Base-by-base conservation (phyloP, 2,888 invertebrate genomes). In the Nematopogon swammerdamellus region DNA sequence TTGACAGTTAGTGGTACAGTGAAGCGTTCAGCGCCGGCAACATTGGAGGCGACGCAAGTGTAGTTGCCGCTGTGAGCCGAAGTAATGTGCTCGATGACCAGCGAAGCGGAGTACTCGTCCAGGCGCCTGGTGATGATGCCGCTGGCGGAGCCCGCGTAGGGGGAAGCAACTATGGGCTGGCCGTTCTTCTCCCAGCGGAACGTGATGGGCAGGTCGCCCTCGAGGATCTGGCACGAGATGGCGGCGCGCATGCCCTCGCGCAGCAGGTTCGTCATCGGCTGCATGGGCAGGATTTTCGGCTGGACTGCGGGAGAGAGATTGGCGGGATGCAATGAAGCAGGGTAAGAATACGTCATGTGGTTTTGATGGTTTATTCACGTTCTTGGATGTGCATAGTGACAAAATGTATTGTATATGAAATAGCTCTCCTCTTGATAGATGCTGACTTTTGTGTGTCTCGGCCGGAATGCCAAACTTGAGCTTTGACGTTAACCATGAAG, bases 101-200 rank as follows among this genome's bases (percentile, higher is more conserved):
- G 81, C 47, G 90, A 89, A 43, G 92, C 89, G 46, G 93, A 90
- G 70, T 92, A 94, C 64, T 92, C 92, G 66, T 94, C 93, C 67
- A 89, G 81, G 50, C 89, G 80, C 48, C 76, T 60, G 3, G 75
- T 75, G 51, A 74, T 69, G 45, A 80, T 80, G 3, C 77, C 77
- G 54, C 71, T 77, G 30, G 77, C 68, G 51, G 54, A 42, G 20
- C 19, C 45, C 1, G 77, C 74, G 56, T 77, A 80, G 48, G 85
- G 85, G 5, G 85, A 82, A 59, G 84, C 83, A 56, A 85, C 82
- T 58, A 92, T 85, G 4, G 87, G 83, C 63, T 89, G 89, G 46
- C 88, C 91, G 67, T 95, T 91, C 70, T 94, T 88, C 64, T 92
- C 91, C 95, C 95, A 97, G 49, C 89, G 85, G 74, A 96, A 92